Base-by-base conservation (phyloP, 2,113 vertebrate species). In the Ariopsis seemanni region DNA sequence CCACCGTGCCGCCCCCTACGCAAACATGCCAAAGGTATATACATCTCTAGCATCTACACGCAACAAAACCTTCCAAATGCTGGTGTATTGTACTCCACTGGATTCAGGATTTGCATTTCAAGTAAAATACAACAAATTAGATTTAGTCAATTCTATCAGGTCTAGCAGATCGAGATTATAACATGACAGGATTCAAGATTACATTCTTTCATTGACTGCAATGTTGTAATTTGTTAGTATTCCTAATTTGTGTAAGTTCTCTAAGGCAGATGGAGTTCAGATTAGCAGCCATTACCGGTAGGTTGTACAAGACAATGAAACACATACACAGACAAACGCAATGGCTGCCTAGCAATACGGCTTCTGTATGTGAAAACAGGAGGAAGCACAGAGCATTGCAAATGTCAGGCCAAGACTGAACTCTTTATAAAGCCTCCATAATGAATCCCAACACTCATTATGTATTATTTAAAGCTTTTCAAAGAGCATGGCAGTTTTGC, bases 401-500 rank as follows among this genome's bases (percentile, higher is more conserved):
- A 58, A 62, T 52, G 17, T 34, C 48, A 67, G 60, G 50, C 72
- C 14, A 77, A 50, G 72, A 50, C 58, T 25, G 53, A 57, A 80
- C 30, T 81, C 8, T 7, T 34, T 77, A 34, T 65, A 42, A 80
- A 55, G 20, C 10, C 27, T 50, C 12, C 8, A 58, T 81, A 17
- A 55, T 80, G 12, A 78, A 86, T 79, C 27, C 27, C 1, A 3
- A 55, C n/a, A 57, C 63, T 75, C 57, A 77, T 62, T 81, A 57
- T 67, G 77, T 55, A 69, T n/a, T n/a, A 71, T 81, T 80, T 57
- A 80, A 55, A 71, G 53, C 48, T 53, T 67, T 79, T 69, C 42
- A 79, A 79, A 63, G 48, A 27, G 53, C 18, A 42, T 42, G 50
- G 20, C 77, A 86, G 52, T 77, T 88, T 83, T 53, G 57, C 72